These are phyloP conservation scores for Neoscelio sp. DNA, from an alignment of 2,888 invertebrate species.

Conservation along the genomic window DNA sequence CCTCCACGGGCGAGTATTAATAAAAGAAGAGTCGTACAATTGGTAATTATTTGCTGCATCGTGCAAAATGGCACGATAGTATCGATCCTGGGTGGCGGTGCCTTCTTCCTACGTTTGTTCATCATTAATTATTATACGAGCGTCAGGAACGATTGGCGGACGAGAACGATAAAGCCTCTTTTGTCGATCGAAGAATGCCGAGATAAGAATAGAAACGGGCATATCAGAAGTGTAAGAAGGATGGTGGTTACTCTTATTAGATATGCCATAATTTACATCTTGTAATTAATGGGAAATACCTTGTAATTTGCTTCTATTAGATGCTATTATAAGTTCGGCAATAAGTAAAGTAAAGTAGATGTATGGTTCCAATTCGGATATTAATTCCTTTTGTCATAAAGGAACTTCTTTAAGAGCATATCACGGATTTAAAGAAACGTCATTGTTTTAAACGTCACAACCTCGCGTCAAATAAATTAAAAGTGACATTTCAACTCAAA, in stretches of 20 bases:
- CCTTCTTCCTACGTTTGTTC: conserved; percentile 8
- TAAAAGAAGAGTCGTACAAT: conserved; percentile 37
- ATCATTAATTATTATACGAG: conserved; percentile 25
- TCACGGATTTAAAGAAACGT: too few relatives aligned
- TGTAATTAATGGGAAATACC: neutral
- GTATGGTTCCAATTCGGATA: too few relatives aligned
- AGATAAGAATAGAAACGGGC: neutral
- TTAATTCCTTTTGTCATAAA: too few relatives aligned
- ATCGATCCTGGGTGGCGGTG: conserved; percentile 31
- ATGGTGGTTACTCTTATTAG: too few relatives aligned
- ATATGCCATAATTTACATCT: neutral
- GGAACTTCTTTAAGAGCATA: too few relatives aligned
- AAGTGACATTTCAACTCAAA: neutral
- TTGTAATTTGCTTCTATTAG: neutral
- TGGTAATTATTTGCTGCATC: conserved; percentile 36
- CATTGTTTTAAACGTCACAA: too few relatives aligned
- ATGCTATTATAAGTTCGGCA: neutral
- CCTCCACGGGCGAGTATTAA: conserved; percentile 22
- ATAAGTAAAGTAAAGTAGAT: too few relatives aligned
- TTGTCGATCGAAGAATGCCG: conserved; percentile 8
- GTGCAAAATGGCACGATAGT: conserved; percentile 22
- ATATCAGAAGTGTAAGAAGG: too few relatives aligned
- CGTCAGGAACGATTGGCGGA: too few relatives aligned
- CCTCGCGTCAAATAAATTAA: too few relatives aligned
- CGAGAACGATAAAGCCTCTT: neutral